Evolutionary conservation across 1,140 invertebrate species (phyloP).

Genomic region (Nymphalis io): DNA sequence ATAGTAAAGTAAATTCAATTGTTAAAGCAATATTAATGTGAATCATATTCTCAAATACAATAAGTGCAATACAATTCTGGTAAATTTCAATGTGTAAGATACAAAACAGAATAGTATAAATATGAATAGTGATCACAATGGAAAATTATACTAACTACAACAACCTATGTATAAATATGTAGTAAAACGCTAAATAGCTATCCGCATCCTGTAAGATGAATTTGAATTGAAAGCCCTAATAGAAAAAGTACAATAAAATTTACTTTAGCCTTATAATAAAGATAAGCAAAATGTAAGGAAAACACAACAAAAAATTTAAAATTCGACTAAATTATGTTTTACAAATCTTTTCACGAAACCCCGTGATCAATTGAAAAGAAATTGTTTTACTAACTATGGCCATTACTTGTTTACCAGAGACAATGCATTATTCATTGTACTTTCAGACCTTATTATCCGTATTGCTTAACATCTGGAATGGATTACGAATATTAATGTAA

Average conservation of each 20-base stretch:
- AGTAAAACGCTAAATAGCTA: too few relatives aligned
- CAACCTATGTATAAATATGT: too few relatives aligned
- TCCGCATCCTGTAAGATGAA: too few relatives aligned
- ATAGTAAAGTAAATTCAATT: background rate
- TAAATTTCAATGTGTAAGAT: background rate
- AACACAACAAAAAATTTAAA: too few relatives aligned
- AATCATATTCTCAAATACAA: background rate
- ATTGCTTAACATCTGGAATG: slow-evolving; percentile 33
- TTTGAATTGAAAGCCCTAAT: too few relatives aligned
- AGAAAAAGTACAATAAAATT: too few relatives aligned
- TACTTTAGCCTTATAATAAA: too few relatives aligned
- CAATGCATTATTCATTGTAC: background rate
- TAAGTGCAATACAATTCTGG: background rate
- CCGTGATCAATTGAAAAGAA: too few relatives aligned
- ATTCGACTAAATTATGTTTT: too few relatives aligned
- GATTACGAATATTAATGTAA: slow-evolving; percentile 19
- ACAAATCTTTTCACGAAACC: too few relatives aligned
- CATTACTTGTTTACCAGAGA: slow-evolving; percentile 6
- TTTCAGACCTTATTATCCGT: background rate
- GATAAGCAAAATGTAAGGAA: too few relatives aligned
- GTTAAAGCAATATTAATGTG: background rate
- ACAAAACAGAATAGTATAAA: background rate
- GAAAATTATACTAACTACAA: background rate
- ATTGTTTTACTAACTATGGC: background rate
- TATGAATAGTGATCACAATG: background rate